Evolutionary conservation across 2,797 vertebrate genomes (phyloP), one percentile per base, ranked within the genome.

Genomic region (Chelon auratus): DNA sequence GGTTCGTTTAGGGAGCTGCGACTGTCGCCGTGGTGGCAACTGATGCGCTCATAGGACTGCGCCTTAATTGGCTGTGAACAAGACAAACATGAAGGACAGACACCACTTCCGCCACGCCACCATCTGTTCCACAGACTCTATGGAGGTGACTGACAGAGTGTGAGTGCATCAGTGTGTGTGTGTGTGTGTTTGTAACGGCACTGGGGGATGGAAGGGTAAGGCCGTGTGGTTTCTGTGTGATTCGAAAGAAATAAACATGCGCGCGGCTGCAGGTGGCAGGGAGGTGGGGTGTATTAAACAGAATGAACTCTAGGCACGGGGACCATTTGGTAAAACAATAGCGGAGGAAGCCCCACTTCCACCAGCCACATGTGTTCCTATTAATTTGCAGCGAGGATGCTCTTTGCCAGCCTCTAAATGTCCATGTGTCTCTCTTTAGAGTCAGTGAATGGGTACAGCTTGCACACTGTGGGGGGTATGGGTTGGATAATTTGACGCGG

Each of bases 71-170:
- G 83, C 89, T 87, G 82, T 80, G 86, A 92, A 93, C 87, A 91
- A 90, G 92, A 88, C 91, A 94, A 93, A 94, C 91, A 94, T 81
- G 75, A 86, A 90, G 89, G 86, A 92, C 69, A 77, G 89, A 86
- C 81, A 78, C 71, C 86, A 86, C 89, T 87, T 91, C 87, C 80
- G 59, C 86, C 85, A 85, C 83, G 81, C 72, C 53, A 75, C 93
- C 94, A 95, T 95, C 93, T 95, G 94, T 89, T 91, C 82, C 72
- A 70, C 83, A 78, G 81, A 79, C 81, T 87, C 86, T 78, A 58
- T 70, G 51, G 84, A 84, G 70, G 69, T 77, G 80, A 75, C 47
- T 62, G 50, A 64, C 24, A 0, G 53, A 3, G 66, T 64, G 56
- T 66, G 67, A 52, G 59, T 68, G 63, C 63, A 63, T 62, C 67